These are phyloP conservation scores for Cinclus cinclus DNA, from an alignment of 2,113 vertebrate genomes.

Conservation along the genomic window DNA sequence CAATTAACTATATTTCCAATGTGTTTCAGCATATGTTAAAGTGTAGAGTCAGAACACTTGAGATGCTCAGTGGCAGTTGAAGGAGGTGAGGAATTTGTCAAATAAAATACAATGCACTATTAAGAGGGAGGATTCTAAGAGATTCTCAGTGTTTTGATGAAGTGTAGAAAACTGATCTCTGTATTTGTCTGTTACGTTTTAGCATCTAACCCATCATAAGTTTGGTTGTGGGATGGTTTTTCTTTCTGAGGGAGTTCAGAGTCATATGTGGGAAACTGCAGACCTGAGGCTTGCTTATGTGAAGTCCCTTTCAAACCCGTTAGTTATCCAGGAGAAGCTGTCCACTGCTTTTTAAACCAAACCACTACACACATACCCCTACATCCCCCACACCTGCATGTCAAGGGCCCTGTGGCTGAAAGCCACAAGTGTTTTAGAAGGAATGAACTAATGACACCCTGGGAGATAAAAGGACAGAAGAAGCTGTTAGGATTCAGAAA, in stretches of 20 bases:
- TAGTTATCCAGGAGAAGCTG: neutral
- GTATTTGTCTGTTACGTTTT: neutral
- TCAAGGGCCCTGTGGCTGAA: neutral
- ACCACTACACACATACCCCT: too few relatives aligned
- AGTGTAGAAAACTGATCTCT: neutral
- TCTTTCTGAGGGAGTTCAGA: neutral
- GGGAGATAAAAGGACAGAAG: fast-evolving
- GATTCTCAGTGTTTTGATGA: neutral
- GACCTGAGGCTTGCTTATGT: neutral
- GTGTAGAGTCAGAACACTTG: neutral
- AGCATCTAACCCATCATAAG: neutral
- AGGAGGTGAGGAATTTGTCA: neutral
- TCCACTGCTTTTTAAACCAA: neutral
- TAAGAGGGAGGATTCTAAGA: neutral
- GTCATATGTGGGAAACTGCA: neutral
- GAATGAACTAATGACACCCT: neutral
- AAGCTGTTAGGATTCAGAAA: neutral
- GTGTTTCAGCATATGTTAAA: fast-evolving
- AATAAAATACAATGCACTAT: neutral
- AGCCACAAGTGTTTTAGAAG: neutral
- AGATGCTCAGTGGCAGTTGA: neutral
- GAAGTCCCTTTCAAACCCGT: neutral
- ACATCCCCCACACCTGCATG: fast-evolving
- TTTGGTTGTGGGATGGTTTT: neutral
- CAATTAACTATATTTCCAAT: neutral